Percentiles rank a stretch among this genome's conserved stretches.
phyloP scores from a whole-genome alignment of 2,113 vertebrate species.

The Solea solea region DNA sequence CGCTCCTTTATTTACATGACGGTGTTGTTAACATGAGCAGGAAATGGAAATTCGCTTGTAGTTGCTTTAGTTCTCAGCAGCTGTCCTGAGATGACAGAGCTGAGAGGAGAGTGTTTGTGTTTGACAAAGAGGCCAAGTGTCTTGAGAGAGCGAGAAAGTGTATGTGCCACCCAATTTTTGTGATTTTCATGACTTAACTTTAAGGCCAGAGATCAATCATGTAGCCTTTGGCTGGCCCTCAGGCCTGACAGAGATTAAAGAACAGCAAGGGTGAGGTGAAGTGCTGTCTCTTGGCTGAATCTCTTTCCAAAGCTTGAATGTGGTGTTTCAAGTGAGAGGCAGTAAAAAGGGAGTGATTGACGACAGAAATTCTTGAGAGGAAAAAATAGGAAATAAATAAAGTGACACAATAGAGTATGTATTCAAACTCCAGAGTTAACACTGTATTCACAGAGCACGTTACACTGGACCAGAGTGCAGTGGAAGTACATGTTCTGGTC shows the following conservation, averaged over 20 bases:
- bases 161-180: slow-evolving; percentile 13
- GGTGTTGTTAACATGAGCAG: slow-evolving; percentile 54
- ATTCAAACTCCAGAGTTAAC: background rate
- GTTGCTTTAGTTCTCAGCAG: slow-evolving; percentile 36
- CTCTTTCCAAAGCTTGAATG: background rate
- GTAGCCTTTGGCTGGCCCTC: slow-evolving; percentile 26
- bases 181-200: slow-evolving; percentile 38
- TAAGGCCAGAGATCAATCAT: slow-evolving; percentile 41
- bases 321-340: slow-evolving; percentile 14
- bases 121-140: slow-evolving; percentile 10
- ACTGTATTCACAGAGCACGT: background rate
- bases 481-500: slow-evolving; percentile 11
- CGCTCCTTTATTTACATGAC: slow-evolving; percentile 11
- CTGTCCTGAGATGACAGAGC: slow-evolving; percentile 20
- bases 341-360: slow-evolving; percentile 6
- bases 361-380: background rate
- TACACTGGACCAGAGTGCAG: slow-evolving; percentile 19
- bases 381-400: background rate
- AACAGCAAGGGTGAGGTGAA: slow-evolving; percentile 20
- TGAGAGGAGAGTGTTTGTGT: slow-evolving; percentile 27
- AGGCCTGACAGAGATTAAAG: slow-evolving; percentile 28
- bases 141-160: too few relatives aligned
- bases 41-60: slow-evolving; percentile 59
- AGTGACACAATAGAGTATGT: background rate
- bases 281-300: slow-evolving; percentile 14